A percentile compares a stretch with the other conserved stretches of the same genome.
Conservation (phyloP, 2,113 vertebrate species). For the Isurus oxyrinchus region DNA sequence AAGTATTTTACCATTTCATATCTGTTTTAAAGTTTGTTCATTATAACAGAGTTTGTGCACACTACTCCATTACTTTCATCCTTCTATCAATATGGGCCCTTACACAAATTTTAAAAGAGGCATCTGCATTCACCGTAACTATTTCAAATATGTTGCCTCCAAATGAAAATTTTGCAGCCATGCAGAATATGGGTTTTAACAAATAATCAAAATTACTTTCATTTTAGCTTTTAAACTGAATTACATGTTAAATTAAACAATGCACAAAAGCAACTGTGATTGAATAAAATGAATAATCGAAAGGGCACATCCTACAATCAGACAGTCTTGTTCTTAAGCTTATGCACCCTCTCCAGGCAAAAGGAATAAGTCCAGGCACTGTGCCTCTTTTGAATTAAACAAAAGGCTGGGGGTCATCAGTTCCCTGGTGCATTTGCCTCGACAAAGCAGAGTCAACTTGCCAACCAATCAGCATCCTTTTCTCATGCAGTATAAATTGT, state of each 20-base stretch:
- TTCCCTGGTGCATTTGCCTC: no score
- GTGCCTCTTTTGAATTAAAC: no score
- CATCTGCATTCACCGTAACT: background rate
- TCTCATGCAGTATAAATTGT: no score
- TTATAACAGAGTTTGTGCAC: background rate
- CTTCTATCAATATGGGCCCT: background rate
- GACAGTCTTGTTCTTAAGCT: background rate
- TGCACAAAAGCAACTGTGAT: background rate
- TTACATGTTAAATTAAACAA: background rate
- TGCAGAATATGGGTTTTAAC: background rate
- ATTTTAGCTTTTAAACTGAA: background rate
- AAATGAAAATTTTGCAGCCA: background rate
- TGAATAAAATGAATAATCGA: background rate
- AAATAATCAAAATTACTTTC: background rate
- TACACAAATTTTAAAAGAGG: background rate
- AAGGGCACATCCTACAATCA: background rate
- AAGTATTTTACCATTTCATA: background rate
- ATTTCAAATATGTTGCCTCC: background rate
- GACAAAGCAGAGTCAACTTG: no score
- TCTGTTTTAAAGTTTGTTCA: background rate
- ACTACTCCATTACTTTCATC: background rate
- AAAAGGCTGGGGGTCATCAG: no score
- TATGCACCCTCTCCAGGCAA: no score
- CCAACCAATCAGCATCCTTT: no score
- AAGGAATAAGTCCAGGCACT: no score